Evolutionary conservation across 2,888 invertebrate genomes (phyloP).

Genomic region (Pachymerium ferrugineum): DNA sequence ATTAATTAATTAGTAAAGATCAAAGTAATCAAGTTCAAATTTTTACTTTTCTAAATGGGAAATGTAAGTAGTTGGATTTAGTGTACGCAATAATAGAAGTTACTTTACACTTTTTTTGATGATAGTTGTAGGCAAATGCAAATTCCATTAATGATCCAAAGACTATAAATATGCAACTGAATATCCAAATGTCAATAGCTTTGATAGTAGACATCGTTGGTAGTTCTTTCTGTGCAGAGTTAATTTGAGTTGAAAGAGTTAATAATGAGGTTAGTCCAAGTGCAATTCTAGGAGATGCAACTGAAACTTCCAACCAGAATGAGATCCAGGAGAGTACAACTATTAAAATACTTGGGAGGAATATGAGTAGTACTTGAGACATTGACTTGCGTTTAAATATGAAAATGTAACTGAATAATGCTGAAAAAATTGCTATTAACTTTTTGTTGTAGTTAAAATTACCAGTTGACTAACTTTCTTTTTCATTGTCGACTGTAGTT

Average conservation of each 20-base stretch:
- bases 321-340: background rate
- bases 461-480: no score
- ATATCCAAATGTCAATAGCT: background rate
- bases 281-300: background rate
- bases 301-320: background rate
- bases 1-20: no score
- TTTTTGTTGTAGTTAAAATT: no score
- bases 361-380: background rate
- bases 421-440: no score
- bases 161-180: background rate
- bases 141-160: background rate
- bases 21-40: no score
- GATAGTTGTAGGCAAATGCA: background rate
- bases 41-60: no score
- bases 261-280: background rate
- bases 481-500: no score
- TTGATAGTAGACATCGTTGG: background rate
- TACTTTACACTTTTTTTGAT: no score
- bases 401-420: background rate
- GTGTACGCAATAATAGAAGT: no score
- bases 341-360: background rate
- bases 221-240: background rate
- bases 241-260: background rate
- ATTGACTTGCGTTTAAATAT: background rate
- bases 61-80: no score